Conservation (phyloP, 2,888 invertebrate genomes). For the Tenthredo scrophulariae region DNA sequence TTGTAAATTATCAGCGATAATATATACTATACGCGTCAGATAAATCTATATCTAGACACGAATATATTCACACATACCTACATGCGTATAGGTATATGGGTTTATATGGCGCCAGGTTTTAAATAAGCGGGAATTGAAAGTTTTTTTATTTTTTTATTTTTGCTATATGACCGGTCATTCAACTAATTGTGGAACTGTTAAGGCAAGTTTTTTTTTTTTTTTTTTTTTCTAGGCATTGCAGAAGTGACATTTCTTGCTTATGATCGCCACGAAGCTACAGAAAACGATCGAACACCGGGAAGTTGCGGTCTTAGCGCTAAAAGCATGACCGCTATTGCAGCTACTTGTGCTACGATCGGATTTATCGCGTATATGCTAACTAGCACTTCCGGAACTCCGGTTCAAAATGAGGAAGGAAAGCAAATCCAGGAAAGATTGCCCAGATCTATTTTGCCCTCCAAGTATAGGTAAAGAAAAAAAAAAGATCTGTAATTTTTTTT, state of each 20-base stretch:
- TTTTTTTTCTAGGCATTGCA: conserved; percentile 61
- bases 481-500: not conserved
- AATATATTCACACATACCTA: not conserved
- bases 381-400: conserved; percentile 53
- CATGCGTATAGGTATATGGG: not conserved
- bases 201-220: not conserved
- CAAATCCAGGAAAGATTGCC: conserved; percentile 6
- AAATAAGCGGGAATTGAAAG: not conserved
- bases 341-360: conserved; percentile 60
- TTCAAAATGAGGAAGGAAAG: not conserved
- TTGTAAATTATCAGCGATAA: not conserved
- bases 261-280: conserved; percentile 60
- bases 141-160: not conserved
- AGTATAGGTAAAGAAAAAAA: conserved; percentile 11
- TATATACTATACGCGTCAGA: not conserved
- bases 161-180: not conserved
- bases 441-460: conserved; percentile 13
- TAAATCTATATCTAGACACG: not conserved
- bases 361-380: conserved; percentile 68
- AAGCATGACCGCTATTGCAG: conserved; percentile 62
- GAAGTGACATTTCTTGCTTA: conserved; percentile 67
- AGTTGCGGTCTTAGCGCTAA: conserved; percentile 64
- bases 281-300: conserved; percentile 38
- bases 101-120: not conserved
- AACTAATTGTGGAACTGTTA: conserved; percentile 24